A percentile compares a stretch with the other conserved stretches of the same genome.
These are phyloP conservation scores for Hemithea aestivaria DNA, from an alignment of 2,888 invertebrate genomes.

Conservation along the genomic window DNA sequence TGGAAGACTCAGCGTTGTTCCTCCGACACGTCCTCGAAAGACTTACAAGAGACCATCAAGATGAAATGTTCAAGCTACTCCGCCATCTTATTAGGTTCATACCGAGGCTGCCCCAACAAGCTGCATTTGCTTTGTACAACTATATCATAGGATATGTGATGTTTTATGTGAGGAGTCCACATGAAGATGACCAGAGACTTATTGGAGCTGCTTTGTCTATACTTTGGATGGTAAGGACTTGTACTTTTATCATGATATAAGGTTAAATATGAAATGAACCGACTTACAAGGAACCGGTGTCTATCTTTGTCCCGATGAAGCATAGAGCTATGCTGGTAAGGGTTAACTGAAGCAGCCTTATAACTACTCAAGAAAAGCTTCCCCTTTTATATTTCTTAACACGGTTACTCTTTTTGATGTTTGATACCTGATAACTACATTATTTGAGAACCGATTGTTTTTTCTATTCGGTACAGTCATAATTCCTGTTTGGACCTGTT, in stretches of 20 bases:
- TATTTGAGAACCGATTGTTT: too few relatives aligned
- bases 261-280: too few relatives aligned
- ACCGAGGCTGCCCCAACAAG: constrained; percentile 95
- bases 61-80: constrained; percentile 95
- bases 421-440: too few relatives aligned
- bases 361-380: too few relatives aligned
- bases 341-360: too few relatives aligned
- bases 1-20: constrained; percentile 98
- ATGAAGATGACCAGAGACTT: constrained; percentile 96
- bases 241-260: neutral
- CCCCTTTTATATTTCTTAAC: too few relatives aligned
- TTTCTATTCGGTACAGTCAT: too few relatives aligned
- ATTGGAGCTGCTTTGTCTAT: constrained; percentile 97
- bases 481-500: too few relatives aligned
- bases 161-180: constrained; percentile 98
- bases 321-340: too few relatives aligned
- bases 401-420: too few relatives aligned
- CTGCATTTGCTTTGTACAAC: constrained; percentile 98
- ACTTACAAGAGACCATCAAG: constrained; percentile 94
- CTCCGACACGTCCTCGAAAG: constrained; percentile 97
- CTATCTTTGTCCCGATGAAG: too few relatives aligned
- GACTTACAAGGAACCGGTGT: too few relatives aligned
- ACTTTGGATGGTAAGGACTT: constrained; percentile 91
- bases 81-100: constrained; percentile 96
- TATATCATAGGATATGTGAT: constrained; percentile 99